These are phyloP conservation scores for Pseudonaja textilis DNA, from an alignment of 2,113 vertebrate species.

Conservation along the genomic window DNA sequence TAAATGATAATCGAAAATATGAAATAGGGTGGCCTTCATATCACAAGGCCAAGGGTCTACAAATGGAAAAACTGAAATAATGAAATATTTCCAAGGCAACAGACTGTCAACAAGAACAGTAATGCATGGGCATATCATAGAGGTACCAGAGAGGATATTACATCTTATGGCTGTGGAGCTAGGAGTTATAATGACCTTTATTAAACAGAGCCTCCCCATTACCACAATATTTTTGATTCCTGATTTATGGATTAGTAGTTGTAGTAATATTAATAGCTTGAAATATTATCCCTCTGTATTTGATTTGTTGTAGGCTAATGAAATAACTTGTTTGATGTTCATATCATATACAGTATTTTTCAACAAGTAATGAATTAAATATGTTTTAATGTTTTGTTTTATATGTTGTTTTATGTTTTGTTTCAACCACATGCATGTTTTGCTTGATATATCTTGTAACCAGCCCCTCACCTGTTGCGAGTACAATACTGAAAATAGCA, in stretches of 20 bases:
- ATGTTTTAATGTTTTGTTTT: constrained; percentile 34
- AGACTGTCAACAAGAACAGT: constrained; percentile 80
- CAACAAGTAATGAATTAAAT: constrained; percentile 46
- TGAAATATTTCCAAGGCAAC: constrained; percentile 87
- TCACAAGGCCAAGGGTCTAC: constrained; percentile 83
- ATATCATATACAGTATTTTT: constrained; percentile 54
- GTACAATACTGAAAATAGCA: constrained; percentile 33
- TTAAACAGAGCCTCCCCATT: constrained; percentile 72
- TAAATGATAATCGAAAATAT: constrained; percentile 86
- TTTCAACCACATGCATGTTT: constrained; percentile 22
- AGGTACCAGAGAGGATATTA: constrained; percentile 76
- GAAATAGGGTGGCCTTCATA: constrained; percentile 82
- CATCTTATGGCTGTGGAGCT: constrained; percentile 69
- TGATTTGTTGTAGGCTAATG: constrained; percentile 60
- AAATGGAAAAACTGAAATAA: constrained; percentile 85
- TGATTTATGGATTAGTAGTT: constrained; percentile 69
- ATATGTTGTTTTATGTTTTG: too few relatives aligned
- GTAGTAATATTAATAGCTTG: constrained; percentile 51
- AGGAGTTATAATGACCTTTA: constrained; percentile 76
- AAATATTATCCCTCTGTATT: constrained; percentile 60
- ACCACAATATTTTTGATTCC: constrained; percentile 66
- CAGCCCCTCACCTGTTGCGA: neutral
- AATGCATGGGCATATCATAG: constrained; percentile 81
- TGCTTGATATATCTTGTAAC: neutral
- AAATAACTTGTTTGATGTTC: constrained; percentile 64